Base-by-base conservation (phyloP, 2,797 vertebrate species). In the Protonibea diacanthus region DNA sequence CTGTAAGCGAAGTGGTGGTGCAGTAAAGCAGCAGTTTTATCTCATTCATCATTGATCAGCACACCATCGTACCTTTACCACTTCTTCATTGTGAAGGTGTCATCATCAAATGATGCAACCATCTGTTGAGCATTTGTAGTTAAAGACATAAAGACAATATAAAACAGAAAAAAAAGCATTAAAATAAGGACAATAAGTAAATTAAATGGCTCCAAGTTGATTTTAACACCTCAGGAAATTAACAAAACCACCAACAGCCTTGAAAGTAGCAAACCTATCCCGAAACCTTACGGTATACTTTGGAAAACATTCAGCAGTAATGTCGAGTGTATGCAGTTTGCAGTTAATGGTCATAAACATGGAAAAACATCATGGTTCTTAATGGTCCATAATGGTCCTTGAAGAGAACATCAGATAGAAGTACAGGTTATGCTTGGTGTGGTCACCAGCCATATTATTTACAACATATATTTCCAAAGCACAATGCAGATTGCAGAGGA, bases 401-500 rank as follows among this genome's bases (percentile, higher is more conserved):
- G 25, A 57, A 53, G 68, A 81, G 62, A 59, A 62, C 66, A 67
- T 71, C 47, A 84, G 33, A 57, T 72, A n/a, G 53, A 65, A n/a
- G 33, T 33, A 70, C 48, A 57, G 51, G 57, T 55, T 80, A 66
- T 5, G 17, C 60, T 81, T 58, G 18, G 38, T 82, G 64, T 76
- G 78, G 66, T 80, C 74, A 59, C 51, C 29, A 52, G 72, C 68
- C 64, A 76, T 81, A 78, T 64, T 82, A 71, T 90, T 91, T 84
- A 83, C 83, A 79, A 83, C 72, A 74, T 84, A 76, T 66, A 81
- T 85, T 85, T 86, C 71, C 74, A 78, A 84, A 85, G 81, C 71
- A 61, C 57, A 78, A 79, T 78, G 76, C 56, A 74, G 69, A 74
- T 81, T 78, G 53, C 57, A 21, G 72, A 84, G 85, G 79, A 87